A percentile compares a stretch with the other conserved stretches of the same genome.
phyloP scores from a whole-genome alignment of 2,113 vertebrate species.

The Syngnathus scovelli region DNA sequence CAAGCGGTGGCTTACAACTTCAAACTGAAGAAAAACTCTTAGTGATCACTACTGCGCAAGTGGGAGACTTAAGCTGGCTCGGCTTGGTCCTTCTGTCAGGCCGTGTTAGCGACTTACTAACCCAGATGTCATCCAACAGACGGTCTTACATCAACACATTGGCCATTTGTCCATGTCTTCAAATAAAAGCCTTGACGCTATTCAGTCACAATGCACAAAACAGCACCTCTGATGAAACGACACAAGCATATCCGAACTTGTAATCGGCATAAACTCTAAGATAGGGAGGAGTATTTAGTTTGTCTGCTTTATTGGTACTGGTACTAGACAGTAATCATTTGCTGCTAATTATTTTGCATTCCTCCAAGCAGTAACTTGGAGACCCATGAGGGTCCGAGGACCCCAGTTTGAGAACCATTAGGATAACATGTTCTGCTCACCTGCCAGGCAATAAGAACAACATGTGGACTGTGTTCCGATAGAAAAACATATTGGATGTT shows the following conservation, averaged over 20 bases:
- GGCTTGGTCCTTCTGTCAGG: background rate
- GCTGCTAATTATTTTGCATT: background rate
- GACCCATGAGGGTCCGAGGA: background rate
- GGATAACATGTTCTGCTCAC: background rate
- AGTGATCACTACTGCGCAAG: background rate
- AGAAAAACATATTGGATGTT: constrained; percentile 10
- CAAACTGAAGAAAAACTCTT: background rate
- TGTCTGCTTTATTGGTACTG: no score
- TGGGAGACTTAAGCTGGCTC: background rate
- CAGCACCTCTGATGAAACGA: background rate
- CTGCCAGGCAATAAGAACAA: constrained; percentile 1
- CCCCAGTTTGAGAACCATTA: background rate
- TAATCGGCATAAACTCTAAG: no score
- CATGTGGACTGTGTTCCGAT: background rate
- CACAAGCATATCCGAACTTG: no score
- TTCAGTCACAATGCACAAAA: background rate
- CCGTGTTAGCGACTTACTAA: background rate
- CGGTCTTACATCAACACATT: background rate
- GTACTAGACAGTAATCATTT: background rate
- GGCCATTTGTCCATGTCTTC: background rate
- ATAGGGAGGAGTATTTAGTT: no score
- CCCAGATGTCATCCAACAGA: background rate
- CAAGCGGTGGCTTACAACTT: background rate
- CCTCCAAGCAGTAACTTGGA: background rate
- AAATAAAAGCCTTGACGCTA: background rate